Percentiles rank a stretch among this genome's conserved stretches.
Evolutionary conservation across 2,113 vertebrate genomes (phyloP).

Genomic region (Labrus mixtus): DNA sequence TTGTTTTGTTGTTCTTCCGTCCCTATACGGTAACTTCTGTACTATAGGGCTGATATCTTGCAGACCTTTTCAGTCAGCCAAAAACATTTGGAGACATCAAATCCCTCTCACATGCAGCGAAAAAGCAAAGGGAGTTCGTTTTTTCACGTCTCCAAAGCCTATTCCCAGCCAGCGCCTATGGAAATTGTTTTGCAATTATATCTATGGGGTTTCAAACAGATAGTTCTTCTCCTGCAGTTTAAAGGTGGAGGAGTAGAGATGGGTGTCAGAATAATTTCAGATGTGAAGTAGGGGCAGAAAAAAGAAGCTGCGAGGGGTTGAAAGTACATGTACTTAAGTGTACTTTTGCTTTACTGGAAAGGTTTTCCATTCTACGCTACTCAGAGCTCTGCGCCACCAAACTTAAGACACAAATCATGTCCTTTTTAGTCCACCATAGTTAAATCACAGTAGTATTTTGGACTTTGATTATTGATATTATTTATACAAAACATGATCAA

Average conservation of each 20-base stretch:
- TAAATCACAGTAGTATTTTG: neutral
- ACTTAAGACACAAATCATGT: too few species aligned
- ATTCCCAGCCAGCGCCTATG: slow-evolving; percentile 73
- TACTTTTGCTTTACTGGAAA: neutral
- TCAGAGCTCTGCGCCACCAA: neutral
- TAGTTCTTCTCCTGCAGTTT: slow-evolving; percentile 66
- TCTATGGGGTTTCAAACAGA: slow-evolving; percentile 69
- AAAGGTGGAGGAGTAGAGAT: slow-evolving; percentile 63
- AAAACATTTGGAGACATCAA: slow-evolving; percentile 70
- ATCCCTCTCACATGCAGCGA: slow-evolving; percentile 74
- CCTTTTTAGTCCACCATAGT: neutral
- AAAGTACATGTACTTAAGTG: neutral
- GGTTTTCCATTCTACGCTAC: neutral
- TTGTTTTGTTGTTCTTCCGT: slow-evolving; percentile 9
- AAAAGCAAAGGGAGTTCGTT: slow-evolving; percentile 66
- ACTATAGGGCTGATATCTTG: slow-evolving; percentile 32
- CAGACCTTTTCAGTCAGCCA: slow-evolving; percentile 48
- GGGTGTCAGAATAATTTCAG: slow-evolving; percentile 78
- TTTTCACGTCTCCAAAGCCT: slow-evolving; percentile 70
- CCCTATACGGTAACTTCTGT: slow-evolving; percentile 20
- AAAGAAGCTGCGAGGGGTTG: slow-evolving; percentile 15
- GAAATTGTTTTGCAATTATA: slow-evolving; percentile 80
- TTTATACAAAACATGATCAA: neutral
- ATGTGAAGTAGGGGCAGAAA: slow-evolving; percentile 47
- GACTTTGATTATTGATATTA: neutral